These are phyloP conservation scores for Marmota flaviventris DNA, from an alignment of 2,113 vertebrate species.

Conservation along the genomic window DNA sequence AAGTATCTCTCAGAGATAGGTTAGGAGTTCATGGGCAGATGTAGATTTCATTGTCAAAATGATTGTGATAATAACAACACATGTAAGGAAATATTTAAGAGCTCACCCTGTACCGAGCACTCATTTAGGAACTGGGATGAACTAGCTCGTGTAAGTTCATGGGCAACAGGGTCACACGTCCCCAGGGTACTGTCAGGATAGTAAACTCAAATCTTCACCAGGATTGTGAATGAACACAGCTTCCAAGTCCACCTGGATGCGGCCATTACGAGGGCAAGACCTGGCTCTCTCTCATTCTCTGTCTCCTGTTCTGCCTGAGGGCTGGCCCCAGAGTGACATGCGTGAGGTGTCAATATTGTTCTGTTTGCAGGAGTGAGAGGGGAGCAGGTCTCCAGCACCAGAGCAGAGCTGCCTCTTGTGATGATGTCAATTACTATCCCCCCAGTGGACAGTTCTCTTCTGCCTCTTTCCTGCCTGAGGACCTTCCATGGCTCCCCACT, in stretches of 20 bases:
- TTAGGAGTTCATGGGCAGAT: neutral
- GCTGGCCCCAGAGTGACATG: accelerated
- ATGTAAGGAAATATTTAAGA: accelerated
- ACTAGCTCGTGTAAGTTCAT: neutral
- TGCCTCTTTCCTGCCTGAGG: neutral
- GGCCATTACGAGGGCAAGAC: neutral
- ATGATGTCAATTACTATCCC: accelerated
- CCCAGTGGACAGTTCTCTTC: too few relatives aligned
- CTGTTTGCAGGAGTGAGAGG: neutral
- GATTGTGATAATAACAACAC: accelerated
- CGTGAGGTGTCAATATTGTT: accelerated
- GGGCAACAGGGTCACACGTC: too few relatives aligned
- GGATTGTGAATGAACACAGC: neutral
- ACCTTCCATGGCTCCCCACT: too few relatives aligned
- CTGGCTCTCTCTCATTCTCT: too few relatives aligned
- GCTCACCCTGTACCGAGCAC: neutral
- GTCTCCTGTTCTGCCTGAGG: neutral
- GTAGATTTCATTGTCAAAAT: too few relatives aligned
- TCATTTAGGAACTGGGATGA: neutral
- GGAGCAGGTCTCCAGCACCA: neutral
- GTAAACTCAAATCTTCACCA: neutral
- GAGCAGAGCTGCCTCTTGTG: accelerated
- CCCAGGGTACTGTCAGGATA: too few relatives aligned
- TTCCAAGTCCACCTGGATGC: too few relatives aligned
- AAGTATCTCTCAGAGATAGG: neutral